phyloP scores from a whole-genome alignment of 2,888 invertebrate species.

The Limnephilus auricula region DNA sequence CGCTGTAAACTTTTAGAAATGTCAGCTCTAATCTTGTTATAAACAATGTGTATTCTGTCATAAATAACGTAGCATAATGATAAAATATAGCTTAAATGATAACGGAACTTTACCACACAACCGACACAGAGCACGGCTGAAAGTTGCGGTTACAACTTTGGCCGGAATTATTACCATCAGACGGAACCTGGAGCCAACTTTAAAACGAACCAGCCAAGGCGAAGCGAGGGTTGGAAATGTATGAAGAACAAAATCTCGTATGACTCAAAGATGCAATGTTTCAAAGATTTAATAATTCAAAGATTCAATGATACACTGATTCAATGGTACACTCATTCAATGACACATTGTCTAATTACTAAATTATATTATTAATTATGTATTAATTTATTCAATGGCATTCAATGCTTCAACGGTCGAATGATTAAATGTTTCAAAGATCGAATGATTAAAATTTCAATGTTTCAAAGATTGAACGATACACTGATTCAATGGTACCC shows the following conservation, averaged over 20 bases:
- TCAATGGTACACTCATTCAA: too few species aligned
- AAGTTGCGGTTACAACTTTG: constrained; percentile 28
- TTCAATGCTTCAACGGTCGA: too few species aligned
- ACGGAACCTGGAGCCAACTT: background rate
- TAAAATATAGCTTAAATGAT: constrained; percentile 38
- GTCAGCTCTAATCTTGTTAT: constrained; percentile 26
- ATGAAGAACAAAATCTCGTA: background rate
- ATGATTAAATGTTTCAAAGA: too few species aligned
- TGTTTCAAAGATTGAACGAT: too few species aligned
- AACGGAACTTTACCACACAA: constrained; percentile 17
- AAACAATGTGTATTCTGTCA: constrained; percentile 21
- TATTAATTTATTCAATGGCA: too few species aligned
- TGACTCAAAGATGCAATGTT: too few species aligned
- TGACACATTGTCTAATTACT: too few species aligned
- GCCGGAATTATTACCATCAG: constrained; percentile 16
- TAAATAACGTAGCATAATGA: constrained; percentile 38
- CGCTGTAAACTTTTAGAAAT: constrained; percentile 19
- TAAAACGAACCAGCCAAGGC: background rate
- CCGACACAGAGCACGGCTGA: constrained; percentile 7
- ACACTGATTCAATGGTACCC: too few species aligned
- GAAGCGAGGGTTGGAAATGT: background rate
- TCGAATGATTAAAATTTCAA: too few species aligned
- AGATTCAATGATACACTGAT: too few species aligned
- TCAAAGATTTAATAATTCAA: too few species aligned
- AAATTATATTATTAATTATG: too few species aligned